Conservation (phyloP, 2,797 vertebrate species). For the Epinephelus coioides region DNA sequence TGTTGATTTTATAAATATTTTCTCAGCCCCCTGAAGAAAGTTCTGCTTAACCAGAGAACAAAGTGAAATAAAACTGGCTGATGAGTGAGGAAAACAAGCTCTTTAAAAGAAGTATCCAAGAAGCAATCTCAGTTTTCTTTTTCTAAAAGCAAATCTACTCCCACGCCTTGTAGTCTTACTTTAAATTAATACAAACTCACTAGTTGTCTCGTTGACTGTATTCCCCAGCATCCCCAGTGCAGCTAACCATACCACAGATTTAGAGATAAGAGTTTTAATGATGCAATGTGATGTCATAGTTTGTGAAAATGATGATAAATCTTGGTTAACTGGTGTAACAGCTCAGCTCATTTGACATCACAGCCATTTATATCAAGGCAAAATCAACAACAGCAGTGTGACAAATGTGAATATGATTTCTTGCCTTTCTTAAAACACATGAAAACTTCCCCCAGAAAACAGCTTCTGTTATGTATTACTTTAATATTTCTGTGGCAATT, state of each 20-base stretch:
- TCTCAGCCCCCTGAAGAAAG: constrained; percentile 28
- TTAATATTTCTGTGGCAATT: constrained; percentile 52
- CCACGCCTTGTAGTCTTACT: constrained; percentile 13
- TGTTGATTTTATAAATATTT: constrained; percentile 75
- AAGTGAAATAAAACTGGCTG: constrained; percentile 33
- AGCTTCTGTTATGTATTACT: constrained; percentile 42
- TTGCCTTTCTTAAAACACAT: constrained; percentile 39
- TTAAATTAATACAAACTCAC: constrained; percentile 19
- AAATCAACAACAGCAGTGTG: constrained; percentile 2
- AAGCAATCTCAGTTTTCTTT: constrained; percentile 17
- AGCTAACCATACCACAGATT: constrained; percentile 2
- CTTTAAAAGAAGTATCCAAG: constrained; percentile 31
- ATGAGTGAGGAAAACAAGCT: constrained; percentile 26
- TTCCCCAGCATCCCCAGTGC: neutral
- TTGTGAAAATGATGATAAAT: neutral
- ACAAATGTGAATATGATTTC: constrained; percentile 16
- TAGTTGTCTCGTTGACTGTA: neutral
- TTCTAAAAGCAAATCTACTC: constrained; percentile 37
- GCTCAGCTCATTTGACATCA: constrained; percentile 10
- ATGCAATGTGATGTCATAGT: neutral
- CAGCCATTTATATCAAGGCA: neutral
- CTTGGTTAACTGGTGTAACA: neutral
- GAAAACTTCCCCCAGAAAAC: neutral
- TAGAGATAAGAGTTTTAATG: neutral
- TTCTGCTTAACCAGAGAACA: constrained; percentile 40